A percentile compares a stretch with the other conserved stretches of the same genome.
These are phyloP conservation scores for Cenopis cana DNA, from an alignment of 2,888 invertebrate genomes.

Conservation along the genomic window DNA sequence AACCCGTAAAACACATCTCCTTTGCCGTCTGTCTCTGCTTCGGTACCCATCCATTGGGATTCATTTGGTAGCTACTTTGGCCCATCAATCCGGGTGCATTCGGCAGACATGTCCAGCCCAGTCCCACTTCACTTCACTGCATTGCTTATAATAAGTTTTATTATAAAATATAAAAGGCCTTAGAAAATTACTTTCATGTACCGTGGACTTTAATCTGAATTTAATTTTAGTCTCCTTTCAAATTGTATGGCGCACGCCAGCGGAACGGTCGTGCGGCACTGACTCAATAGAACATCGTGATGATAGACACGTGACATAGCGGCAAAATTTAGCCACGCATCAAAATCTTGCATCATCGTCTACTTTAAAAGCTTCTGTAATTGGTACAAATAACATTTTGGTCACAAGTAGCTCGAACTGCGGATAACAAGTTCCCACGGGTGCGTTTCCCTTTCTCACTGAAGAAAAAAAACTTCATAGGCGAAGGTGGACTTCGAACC, in stretches of 20 bases:
- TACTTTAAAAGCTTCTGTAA: slow-evolving; percentile 35
- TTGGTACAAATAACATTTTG: slow-evolving; percentile 2
- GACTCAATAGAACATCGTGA: slow-evolving; percentile 63
- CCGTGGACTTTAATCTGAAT: slow-evolving; percentile 56
- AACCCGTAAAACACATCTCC: too few relatives aligned
- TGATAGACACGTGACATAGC: slow-evolving; percentile 59
- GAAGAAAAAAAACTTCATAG: background rate
- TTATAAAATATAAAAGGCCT: slow-evolving; percentile 47
- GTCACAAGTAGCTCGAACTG: background rate
- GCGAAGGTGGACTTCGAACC: slow-evolving; percentile 45
- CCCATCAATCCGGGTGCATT: too few relatives aligned
- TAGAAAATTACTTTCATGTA: slow-evolving; percentile 51
- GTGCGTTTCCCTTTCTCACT: background rate
- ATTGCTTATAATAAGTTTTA: background rate
- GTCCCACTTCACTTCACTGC: too few relatives aligned
- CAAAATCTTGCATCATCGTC: slow-evolving; percentile 38
- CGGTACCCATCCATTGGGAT: too few relatives aligned
- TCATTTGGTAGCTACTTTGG: too few relatives aligned
- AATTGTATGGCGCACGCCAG: slow-evolving; percentile 58
- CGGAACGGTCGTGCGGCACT: slow-evolving; percentile 57
- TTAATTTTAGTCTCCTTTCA: slow-evolving; percentile 58
- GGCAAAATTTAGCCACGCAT: slow-evolving; percentile 46
- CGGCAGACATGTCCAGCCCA: too few relatives aligned
- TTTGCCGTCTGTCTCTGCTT: too few relatives aligned
- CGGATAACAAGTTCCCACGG: background rate